phyloP scores from a whole-genome alignment of 2,113 vertebrate genomes.

The Gallinago media region DNA sequence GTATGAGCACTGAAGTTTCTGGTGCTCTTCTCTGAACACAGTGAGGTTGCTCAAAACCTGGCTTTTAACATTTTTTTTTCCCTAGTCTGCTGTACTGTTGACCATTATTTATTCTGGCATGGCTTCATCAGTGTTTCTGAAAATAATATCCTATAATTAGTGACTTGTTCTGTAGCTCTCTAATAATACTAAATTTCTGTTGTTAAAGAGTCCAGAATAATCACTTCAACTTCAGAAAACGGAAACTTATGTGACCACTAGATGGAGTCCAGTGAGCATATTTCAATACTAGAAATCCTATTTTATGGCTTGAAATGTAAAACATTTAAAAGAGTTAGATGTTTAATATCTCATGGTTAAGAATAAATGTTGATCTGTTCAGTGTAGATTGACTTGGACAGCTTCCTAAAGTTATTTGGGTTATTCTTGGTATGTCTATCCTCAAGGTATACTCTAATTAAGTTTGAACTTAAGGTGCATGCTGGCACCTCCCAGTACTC shows the following conservation, averaged over 20 bases:
- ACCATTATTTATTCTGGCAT: not conserved
- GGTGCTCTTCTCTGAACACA: not conserved
- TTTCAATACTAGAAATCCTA: not conserved
- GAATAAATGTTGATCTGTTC: not conserved
- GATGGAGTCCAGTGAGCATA: constrained; percentile 52
- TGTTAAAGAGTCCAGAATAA: not conserved
- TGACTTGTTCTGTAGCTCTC: not conserved
- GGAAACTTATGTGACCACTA: constrained; percentile 47
- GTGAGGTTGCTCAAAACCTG: not conserved
- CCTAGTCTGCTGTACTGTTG: not conserved
- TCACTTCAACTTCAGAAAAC: not conserved
- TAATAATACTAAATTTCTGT: not conserved
- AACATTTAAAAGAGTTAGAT: not conserved
- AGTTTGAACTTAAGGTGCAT: not conserved
- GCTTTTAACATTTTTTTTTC: not conserved
- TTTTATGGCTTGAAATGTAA: not conserved
- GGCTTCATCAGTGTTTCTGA: not conserved
- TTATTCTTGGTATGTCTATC: not conserved
- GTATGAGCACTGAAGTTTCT: not conserved
- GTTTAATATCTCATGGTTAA: not conserved
- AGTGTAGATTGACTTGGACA: not conserved
- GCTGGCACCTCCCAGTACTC: not conserved
- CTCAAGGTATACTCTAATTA: not conserved
- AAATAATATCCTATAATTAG: not conserved
- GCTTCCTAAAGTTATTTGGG: not conserved